Evolutionary conservation across 2,888 invertebrate genomes (phyloP), one percentile per base, ranked within the genome.

Genomic region (Rutpela maculata): DNA sequence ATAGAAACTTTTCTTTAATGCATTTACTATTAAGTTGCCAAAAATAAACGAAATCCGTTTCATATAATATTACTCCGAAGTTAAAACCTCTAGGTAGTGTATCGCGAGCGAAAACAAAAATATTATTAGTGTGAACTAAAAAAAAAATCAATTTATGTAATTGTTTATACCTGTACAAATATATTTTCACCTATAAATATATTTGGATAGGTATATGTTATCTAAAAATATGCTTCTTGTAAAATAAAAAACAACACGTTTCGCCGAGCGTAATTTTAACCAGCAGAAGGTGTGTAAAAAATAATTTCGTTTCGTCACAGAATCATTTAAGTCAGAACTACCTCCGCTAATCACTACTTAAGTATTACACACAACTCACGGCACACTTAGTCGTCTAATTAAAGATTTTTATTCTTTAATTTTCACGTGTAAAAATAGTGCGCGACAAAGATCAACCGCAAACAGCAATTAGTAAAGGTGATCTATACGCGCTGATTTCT

Each of bases 141-240:
- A 17, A 43, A 57, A 57, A 57, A n/a, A 4, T 6, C 0, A 18
- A 57, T 17, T 17, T 57, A 26, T 26, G 4, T 26, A 31, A n/a
- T 66, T 43, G 43, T 43, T 43, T 43, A 43, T 4, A 43, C 22
- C 22, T 26, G n/a, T n/a, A n/a, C n/a, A n/a, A n/a, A n/a, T n/a
- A n/a, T n/a, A n/a, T n/a, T n/a, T 4, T 26, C 4, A 26, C 22
- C 4, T 43, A 43, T 15, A 31, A 38, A 60, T 71, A 69, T 57
- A 70, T 71, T 60, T 57, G 50, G 55, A 50, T 55, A 31, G 31
- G 56, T 62, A 38, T 7, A 17, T n/a, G n/a, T n/a, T n/a, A 12
- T 70, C 70, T 70, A 70, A 70, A 70, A 70, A 70, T 70, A 70
- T 38, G 59, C 43, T 43, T 70, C 59, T 70, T 70, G 59, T 69